Evolutionary conservation across 2,113 vertebrate species (phyloP), one percentile per base, ranked within the genome.

Genomic region (Jaculus jaculus): DNA sequence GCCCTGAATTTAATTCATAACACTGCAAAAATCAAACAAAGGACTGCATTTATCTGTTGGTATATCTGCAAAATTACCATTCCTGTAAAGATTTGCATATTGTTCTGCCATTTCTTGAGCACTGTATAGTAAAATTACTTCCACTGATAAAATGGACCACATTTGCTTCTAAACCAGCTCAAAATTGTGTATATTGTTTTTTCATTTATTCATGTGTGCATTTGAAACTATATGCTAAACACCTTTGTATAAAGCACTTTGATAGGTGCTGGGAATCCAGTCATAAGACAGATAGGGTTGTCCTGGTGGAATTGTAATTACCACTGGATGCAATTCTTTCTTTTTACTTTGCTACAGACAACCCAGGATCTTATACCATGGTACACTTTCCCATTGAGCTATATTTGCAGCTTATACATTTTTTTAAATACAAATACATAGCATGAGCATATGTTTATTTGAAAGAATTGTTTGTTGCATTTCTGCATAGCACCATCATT

Each of bases 71-170:
- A 39, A 71, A 32, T 42, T 28, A 24, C 71, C 61, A 42, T 95
- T 95, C 79, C 51, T 78, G 2, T 13, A 75, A 86, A 47, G 75
- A 66, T 87, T 92, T 88, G 75, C 69, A 63, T 85, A 74, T n/a
- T n/a, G n/a, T 84, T 91, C 30, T 83, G 34, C 82, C 72, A 54
- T 90, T 89, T 89, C 60, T n/a, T 79, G 88, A 69, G 11, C 12
- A 28, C 74, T 79, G 74, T 92, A 18, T 83, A 63, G 39, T 82
- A 58, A 91, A 91, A 66, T 63, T 74, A 16, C 74, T 61, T 15
- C 34, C 32, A 28, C 17, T 32, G 20, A 18, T 79, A 60, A 93
- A 72, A 23, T 95, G 32, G 51, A 82, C 20, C 34, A 0, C 39
- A 13, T 60, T 72, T 65, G 51, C n/a, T 26, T 81, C 88, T 66